Evolutionary conservation across 2,113 vertebrate genomes (phyloP).

Genomic region (Grallaria varia): DNA sequence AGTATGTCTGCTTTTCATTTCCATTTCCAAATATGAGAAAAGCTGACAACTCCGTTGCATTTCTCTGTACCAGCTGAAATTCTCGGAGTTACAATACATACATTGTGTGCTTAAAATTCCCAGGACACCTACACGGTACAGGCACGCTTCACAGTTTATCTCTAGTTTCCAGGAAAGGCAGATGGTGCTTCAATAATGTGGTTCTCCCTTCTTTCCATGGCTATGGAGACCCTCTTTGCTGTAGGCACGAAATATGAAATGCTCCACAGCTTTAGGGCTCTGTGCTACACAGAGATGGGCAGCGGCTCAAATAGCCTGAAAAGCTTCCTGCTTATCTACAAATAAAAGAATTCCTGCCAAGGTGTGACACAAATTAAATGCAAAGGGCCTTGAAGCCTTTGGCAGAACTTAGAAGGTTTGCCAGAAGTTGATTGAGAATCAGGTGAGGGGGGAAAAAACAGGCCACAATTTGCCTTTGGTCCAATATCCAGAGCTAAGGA

Average conservation of each 20-base stretch:
- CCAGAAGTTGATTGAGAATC: not conserved
- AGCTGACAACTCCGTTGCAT: not conserved
- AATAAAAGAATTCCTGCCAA: not conserved
- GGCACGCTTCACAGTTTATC: not conserved
- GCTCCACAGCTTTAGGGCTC: not conserved
- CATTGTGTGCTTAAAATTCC: not conserved
- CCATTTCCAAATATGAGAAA: not conserved
- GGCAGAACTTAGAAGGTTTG: not conserved
- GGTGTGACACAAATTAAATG: not conserved
- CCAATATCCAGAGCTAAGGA: not conserved
- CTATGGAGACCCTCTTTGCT: not conserved
- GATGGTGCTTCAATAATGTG: not conserved
- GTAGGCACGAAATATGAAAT: not conserved
- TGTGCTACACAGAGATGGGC: not conserved
- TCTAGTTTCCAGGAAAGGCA: not conserved
- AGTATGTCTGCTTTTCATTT: not conserved
- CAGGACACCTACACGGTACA: not conserved
- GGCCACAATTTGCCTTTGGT: not conserved
- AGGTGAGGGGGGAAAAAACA: not conserved
- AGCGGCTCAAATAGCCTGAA: not conserved
- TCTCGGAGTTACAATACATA: fast-evolving
- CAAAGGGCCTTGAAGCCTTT: not conserved
- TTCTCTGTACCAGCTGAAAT: not conserved
- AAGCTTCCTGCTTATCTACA: not conserved
- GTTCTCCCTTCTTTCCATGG: not conserved